These are phyloP conservation scores for Etheostoma perlongum DNA, from an alignment of 2,797 vertebrate species.

Conservation along the genomic window DNA sequence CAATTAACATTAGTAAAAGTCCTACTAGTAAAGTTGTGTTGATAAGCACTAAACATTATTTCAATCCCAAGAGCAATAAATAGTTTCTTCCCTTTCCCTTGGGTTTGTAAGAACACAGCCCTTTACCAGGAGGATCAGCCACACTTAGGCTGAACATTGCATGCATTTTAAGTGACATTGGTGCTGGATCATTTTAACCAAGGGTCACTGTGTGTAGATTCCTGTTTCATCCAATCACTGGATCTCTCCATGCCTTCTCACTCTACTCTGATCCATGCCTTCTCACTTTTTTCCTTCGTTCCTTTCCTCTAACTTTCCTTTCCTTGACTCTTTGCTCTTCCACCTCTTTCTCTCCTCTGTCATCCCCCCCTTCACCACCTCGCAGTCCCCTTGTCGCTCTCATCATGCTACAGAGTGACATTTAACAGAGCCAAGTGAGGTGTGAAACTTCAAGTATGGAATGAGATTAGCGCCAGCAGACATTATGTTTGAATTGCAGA, in stretches of 20 bases:
- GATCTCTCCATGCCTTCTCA: too few species aligned
- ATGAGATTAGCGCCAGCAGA: conserved; percentile 4
- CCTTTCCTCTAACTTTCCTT: background rate
- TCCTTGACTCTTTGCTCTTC: background rate
- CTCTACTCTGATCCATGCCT: background rate
- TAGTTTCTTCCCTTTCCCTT: too few species aligned
- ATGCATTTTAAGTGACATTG: too few species aligned
- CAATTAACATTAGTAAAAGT: background rate
- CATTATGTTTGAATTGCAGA: conserved; percentile 20
- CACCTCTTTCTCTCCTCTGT: background rate
- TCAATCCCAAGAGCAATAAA: too few species aligned
- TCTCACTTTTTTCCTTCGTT: background rate
- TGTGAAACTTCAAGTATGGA: conserved; percentile 22
- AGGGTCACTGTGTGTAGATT: background rate
- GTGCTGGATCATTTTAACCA: too few species aligned
- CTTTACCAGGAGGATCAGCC: too few species aligned
- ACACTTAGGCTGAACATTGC: too few species aligned
- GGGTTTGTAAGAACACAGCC: too few species aligned
- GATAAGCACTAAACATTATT: background rate
- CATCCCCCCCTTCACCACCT: conserved; percentile 10
- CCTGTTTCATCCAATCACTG: background rate
- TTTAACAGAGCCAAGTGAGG: conserved; percentile 39
- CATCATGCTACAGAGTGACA: conserved; percentile 32
- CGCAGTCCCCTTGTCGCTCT: conserved; percentile 10
- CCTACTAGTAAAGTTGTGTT: background rate